phyloP scores from a whole-genome alignment of 2,797 vertebrate species.

The Hoplostethus mediterraneus region DNA sequence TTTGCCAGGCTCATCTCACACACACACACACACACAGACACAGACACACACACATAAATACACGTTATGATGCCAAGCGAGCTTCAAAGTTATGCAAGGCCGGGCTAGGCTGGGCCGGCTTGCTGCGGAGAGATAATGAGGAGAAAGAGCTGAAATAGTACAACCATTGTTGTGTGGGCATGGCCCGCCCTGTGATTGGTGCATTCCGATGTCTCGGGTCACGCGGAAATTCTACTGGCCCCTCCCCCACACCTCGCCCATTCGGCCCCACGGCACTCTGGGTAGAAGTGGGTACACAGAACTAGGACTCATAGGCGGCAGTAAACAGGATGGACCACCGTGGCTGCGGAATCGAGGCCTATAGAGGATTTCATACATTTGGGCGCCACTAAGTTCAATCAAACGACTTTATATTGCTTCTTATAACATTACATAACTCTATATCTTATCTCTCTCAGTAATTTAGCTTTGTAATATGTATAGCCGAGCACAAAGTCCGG shows the following conservation, averaged over 20 bases:
- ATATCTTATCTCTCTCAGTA: conserved; percentile 31
- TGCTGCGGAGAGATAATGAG: conserved; percentile 74
- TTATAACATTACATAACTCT: not conserved
- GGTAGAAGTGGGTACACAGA: conserved; percentile 43
- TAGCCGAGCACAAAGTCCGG: conserved; percentile 50
- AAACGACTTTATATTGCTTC: conserved; percentile 7
- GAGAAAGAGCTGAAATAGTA: conserved; percentile 78
- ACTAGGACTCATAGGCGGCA: conserved; percentile 20
- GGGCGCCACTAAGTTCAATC: not conserved
- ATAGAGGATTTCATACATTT: not conserved
- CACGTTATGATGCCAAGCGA: conserved; percentile 75
- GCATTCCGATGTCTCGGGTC: conserved; percentile 71
- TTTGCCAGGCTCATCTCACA: conserved; percentile 42
- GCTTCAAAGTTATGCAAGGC: conserved; percentile 78
- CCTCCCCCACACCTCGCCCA: conserved; percentile 68
- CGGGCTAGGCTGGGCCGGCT: conserved; percentile 19
- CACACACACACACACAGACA: conserved; percentile 21
- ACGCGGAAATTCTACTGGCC: conserved; percentile 68
- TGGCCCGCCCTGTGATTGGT: conserved; percentile 73
- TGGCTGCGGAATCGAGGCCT: not conserved
- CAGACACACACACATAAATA: conserved; percentile 48
- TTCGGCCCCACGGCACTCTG: conserved; percentile 38
- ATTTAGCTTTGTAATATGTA: conserved; percentile 26
- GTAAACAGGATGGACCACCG: conserved; percentile 45
- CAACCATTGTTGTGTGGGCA: conserved; percentile 74